Percentiles rank a stretch among this genome's conserved stretches.
These are phyloP conservation scores for Stichodactyla helianthus DNA, from an alignment of 64 coral and sea anemone genomes.

Conservation along the genomic window DNA sequence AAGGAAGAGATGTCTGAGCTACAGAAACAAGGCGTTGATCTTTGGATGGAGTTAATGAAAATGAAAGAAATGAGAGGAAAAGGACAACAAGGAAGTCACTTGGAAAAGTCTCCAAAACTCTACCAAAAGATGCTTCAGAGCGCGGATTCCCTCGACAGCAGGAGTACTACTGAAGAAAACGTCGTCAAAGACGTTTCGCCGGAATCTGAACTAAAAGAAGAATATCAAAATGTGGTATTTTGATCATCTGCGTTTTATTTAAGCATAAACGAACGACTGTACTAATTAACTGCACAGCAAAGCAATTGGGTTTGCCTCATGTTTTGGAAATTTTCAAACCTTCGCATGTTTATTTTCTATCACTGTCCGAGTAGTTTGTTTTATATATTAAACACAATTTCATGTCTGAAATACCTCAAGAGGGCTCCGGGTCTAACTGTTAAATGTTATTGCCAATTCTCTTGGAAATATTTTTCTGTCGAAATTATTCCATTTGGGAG, in stretches of 20 bases:
- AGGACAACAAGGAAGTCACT: background rate
- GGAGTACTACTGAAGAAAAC: background rate
- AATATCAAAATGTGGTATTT: background rate
- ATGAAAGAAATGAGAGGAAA: slow-evolving; percentile 25
- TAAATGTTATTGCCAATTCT: too few relatives aligned
- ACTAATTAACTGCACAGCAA: too few relatives aligned
- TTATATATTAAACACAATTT: too few relatives aligned
- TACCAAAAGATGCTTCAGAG: background rate
- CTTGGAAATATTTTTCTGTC: too few relatives aligned
- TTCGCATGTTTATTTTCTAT: too few relatives aligned
- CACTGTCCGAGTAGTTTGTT: too few relatives aligned
- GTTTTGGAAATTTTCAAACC: too few relatives aligned
- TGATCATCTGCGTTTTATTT: background rate
- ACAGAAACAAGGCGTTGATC: slow-evolving; percentile 38
- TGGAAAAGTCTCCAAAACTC: background rate
- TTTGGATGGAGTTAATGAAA: slow-evolving; percentile 65
- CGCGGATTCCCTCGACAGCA: background rate
- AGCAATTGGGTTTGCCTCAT: too few relatives aligned
- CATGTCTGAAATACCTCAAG: too few relatives aligned
- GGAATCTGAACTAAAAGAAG: background rate
- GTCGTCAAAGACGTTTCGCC: background rate
- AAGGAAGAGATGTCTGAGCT: slow-evolving; percentile 34
- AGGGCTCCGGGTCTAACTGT: too few relatives aligned
- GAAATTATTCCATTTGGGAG: background rate
- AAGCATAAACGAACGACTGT: background rate